Evolutionary conservation across 2,113 vertebrate genomes (phyloP), one percentile per base, ranked within the genome.

Genomic region (Danio rerio): DNA sequence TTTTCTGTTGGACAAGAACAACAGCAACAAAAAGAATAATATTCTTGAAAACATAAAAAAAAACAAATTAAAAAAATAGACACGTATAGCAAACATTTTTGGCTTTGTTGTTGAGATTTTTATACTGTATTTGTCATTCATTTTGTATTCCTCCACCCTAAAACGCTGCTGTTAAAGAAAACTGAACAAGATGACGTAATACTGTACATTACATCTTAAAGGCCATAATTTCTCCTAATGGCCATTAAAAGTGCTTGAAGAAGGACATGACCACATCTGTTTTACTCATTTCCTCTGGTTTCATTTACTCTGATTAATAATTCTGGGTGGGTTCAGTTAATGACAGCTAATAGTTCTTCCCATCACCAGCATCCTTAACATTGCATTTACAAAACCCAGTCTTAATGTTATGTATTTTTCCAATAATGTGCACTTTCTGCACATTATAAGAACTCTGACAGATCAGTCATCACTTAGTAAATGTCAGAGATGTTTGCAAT

Each of bases 281-380:
- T 70, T 49, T 18, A 69, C 43, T 69, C 66, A n/a, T 52, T 52
- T 52, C 49, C 49, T 52, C 11, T 52, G 49, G 43, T n/a, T 47
- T 49, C 56, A 77, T 77, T 77, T 77, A 56, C 74, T 49, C 56
- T 62, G 43, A 49, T 77, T 62, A 77, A 62, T 42, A 21, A 16
- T 49, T 49, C 58, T 21, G 58, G 58, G 74, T 62, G 74, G 11
- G 43, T 77, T 49, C 74, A 31, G 18, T 77, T 77, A 62, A 77
- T 77, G 74, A 77, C 58, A 16, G 43, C 18, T 77, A 62, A 62
- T 62, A 77, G 74, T 77, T 62, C 3, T 77, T 77, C 18, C 42
- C 58, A 49, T 77, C 56, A 61, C 13, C 42, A 61, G 13, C 42
- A 9, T 21, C 5, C 18, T 77, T 42, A 31, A 49, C 15, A 58